These are phyloP conservation scores for Mya arenaria DNA, from an alignment of 1,140 invertebrate species.

Conservation along the genomic window DNA sequence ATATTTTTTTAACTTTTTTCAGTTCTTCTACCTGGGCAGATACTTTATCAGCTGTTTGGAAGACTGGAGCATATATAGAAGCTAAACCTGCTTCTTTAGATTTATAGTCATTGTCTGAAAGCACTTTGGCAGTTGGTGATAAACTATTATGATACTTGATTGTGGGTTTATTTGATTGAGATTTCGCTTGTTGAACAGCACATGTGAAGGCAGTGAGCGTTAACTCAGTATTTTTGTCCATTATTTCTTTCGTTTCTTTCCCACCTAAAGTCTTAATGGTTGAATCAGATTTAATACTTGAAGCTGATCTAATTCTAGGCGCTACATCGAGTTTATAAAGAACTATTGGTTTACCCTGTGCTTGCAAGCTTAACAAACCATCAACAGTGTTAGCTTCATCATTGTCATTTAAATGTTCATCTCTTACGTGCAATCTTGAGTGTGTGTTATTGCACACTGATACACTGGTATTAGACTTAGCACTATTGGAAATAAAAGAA, in stretches of 20 bases:
- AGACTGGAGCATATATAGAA: slow-evolving; percentile 48
- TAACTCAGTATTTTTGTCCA: neutral
- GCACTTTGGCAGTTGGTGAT: neutral
- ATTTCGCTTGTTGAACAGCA: slow-evolving; percentile 10
- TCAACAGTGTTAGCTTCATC: neutral
- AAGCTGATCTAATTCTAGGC: slow-evolving; percentile 31
- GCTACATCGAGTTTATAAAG: slow-evolving; percentile 36
- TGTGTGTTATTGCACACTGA: neutral
- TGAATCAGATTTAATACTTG: neutral
- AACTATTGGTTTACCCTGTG: slow-evolving; percentile 22
- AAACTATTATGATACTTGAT: slow-evolving; percentile 16
- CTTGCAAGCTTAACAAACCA: neutral
- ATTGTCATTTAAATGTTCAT: neutral
- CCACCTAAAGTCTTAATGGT: neutral
- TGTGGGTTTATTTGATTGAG: neutral
- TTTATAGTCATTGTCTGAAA: too few species aligned
- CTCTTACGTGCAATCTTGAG: too few species aligned
- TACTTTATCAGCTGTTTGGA: slow-evolving; percentile 27
- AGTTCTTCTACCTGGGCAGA: slow-evolving; percentile 34
- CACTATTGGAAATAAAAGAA: slow-evolving; percentile 12
- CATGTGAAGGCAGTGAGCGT: slow-evolving; percentile 34
- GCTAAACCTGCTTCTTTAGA: slow-evolving; percentile 39
- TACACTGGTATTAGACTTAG: slow-evolving; percentile 7
- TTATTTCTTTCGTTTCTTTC: neutral
- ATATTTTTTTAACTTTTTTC: slow-evolving; percentile 69